Percentiles rank a stretch among this genome's conserved stretches.
phyloP scores from a whole-genome alignment of 2,888 invertebrate species.

The Celastrina argiolus region DNA sequence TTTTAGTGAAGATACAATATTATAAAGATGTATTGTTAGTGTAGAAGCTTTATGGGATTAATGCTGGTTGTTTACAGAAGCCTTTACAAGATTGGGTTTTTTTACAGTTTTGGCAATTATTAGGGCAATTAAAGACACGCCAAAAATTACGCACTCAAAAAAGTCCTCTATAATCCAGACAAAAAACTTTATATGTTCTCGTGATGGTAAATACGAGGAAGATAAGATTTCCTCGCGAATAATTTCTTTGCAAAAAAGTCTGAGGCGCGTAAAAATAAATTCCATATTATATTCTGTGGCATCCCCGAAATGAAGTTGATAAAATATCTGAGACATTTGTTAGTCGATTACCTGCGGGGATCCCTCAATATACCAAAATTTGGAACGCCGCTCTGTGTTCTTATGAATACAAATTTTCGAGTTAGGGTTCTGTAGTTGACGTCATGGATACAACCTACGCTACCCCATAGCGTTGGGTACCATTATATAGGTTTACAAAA shows the following conservation, averaged over 20 bases:
- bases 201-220: neutral
- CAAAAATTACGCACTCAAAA: neutral
- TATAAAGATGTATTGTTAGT: too few species aligned
- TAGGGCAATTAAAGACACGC: too few species aligned
- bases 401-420: constrained; percentile 66
- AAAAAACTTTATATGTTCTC: neutral
- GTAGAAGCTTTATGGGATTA: too few species aligned
- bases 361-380: constrained; percentile 64
- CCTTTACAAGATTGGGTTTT: too few species aligned
- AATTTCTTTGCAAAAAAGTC: constrained; percentile 25
- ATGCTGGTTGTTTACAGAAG: too few species aligned
- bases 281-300: constrained; percentile 46
- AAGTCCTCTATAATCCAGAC: neutral
- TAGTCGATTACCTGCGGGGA: constrained; percentile 74
- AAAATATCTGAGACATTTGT: constrained; percentile 75
- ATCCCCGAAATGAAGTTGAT: constrained; percentile 70
- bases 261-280: constrained; percentile 32
- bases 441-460: too few species aligned
- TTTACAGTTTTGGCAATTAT: too few species aligned
- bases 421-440: too few species aligned
- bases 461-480: too few species aligned
- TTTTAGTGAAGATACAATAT: too few species aligned
- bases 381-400: constrained; percentile 53
- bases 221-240: neutral
- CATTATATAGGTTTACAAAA: too few species aligned